phyloP scores from a whole-genome alignment of 2,888 invertebrate genomes.

The Alviniconcha strummeri region DNA sequence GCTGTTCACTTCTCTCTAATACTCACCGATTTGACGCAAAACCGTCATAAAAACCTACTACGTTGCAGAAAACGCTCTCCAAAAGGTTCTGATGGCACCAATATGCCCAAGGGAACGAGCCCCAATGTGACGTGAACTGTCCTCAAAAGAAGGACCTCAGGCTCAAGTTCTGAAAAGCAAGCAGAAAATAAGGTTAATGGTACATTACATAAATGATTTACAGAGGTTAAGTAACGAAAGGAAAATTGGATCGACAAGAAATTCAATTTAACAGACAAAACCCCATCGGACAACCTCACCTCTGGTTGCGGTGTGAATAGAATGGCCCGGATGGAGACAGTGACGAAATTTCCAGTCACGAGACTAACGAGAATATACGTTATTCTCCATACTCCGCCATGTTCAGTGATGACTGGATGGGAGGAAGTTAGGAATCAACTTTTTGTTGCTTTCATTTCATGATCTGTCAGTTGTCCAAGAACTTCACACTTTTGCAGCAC shows the following conservation, averaged over 20 bases:
- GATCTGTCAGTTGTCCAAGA: not conserved
- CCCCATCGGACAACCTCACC: slow-evolving; percentile 16
- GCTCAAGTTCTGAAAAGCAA: slow-evolving; percentile 37
- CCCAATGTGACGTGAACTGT: slow-evolving; percentile 36
- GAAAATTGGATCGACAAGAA: not conserved
- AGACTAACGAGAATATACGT: slow-evolving; percentile 3
- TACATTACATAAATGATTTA: no score
- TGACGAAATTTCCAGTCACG: slow-evolving; percentile 13
- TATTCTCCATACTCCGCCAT: slow-evolving; percentile 45
- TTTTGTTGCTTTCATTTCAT: slow-evolving; percentile 18
- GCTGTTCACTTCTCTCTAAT: not conserved
- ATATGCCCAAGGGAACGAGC: slow-evolving; percentile 29
- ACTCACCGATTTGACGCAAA: slow-evolving; percentile 64
- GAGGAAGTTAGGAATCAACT: slow-evolving; percentile 36
- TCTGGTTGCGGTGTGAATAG: slow-evolving; percentile 33
- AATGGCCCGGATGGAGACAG: slow-evolving; percentile 35
- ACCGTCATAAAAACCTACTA: slow-evolving; percentile 68
- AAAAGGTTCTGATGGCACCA: slow-evolving; percentile 33
- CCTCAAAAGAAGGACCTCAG: slow-evolving; percentile 30
- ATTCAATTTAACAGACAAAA: not conserved
- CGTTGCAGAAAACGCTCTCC: slow-evolving; percentile 31
- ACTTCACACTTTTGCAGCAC: not conserved
- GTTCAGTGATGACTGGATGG: slow-evolving; percentile 45
- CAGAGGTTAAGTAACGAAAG: not conserved
- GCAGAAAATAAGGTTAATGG: not conserved